Evolutionary conservation across 2,113 vertebrate genomes (phyloP), one percentile per base, ranked within the genome.

Genomic region (Helogale parvula): DNA sequence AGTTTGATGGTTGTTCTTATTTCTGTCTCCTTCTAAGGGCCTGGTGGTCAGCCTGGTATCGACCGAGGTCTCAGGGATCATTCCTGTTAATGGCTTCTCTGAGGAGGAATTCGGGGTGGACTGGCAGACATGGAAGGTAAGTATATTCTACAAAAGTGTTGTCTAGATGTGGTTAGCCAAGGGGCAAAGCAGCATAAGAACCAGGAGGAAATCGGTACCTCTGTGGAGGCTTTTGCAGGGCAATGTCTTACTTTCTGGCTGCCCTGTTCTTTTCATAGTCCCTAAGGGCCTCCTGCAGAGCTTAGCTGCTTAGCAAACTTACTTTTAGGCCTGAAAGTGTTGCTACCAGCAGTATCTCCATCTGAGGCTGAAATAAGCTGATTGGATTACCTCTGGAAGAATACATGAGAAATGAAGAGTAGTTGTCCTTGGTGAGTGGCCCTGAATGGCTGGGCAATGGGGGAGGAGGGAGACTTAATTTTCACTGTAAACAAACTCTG

Each of bases 131-230:
- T 8, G 11, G 84, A 83, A 88, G 25, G 52, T 27, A 86, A 94
- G 84, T 94, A 87, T 33, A 71, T 52, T 96, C 41, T 57, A 82
- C n/a, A 94, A 60, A 97, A 88, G 86, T 35, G 88, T 82, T 93
- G 81, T 86, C 72, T 93, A 83, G 93, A 57, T 96, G 47, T 92
- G 54, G 79, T 93, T 81, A 79, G 66, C 54, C n/a, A 95, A 63
- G 60, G 91, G 45, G n/a, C 77, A 93, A 83, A 93, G 74, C 33
- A 65, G 12, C 79, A 0, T 86, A 89, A 17, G 72, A 50, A 25
- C n/a, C 8, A 35, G 65, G 69, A 96, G 60, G 72, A 76, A 85
- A 45, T 88, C 71, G 95, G 35, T 7, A 52, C 33, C 35, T 85
- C 52, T 7, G 0, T 45, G 63, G 76, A 85, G 79, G 7, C 50